These are phyloP conservation scores for Pseudeuparius sepicola DNA, from an alignment of 2,888 invertebrate genomes.

Conservation along the genomic window DNA sequence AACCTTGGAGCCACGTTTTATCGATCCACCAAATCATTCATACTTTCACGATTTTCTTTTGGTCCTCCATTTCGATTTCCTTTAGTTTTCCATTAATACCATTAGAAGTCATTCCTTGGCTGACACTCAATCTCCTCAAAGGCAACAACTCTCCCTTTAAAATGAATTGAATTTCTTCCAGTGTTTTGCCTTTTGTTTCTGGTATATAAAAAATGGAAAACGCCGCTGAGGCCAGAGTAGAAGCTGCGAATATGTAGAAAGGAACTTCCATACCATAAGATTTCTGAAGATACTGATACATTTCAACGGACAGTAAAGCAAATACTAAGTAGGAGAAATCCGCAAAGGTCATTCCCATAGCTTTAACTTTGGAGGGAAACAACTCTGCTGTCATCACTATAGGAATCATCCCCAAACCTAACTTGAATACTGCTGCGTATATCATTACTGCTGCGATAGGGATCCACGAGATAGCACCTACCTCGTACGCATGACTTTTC, in stretches of 20 bases:
- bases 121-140: constrained; percentile 10
- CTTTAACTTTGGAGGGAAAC: constrained; percentile 38
- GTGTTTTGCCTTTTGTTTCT: constrained; percentile 35
- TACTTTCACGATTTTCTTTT: too few relatives aligned
- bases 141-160: constrained; percentile 30
- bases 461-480: constrained; percentile 27
- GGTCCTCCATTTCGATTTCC: too few relatives aligned
- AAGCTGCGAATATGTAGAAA: constrained; percentile 34
- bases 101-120: constrained; percentile 10
- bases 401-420: constrained; percentile 36
- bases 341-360: constrained; percentile 37
- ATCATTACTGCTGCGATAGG: constrained; percentile 28
- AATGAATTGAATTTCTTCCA: constrained; percentile 37
- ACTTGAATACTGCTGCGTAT: constrained; percentile 33
- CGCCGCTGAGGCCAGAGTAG: constrained; percentile 31
- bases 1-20: too few relatives aligned
- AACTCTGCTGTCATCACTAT: constrained; percentile 37
- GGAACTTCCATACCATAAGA: constrained; percentile 33
- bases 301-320: constrained; percentile 32
- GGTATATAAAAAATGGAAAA: constrained; percentile 35
- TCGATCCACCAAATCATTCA: too few relatives aligned
- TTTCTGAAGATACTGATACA: constrained; percentile 31
- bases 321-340: constrained; percentile 35
- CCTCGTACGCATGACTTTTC: constrained; percentile 28
- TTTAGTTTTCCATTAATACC: constrained; percentile 12